phyloP scores from a whole-genome alignment of 2,113 vertebrate species.

The Himantopus leucocephalus region DNA sequence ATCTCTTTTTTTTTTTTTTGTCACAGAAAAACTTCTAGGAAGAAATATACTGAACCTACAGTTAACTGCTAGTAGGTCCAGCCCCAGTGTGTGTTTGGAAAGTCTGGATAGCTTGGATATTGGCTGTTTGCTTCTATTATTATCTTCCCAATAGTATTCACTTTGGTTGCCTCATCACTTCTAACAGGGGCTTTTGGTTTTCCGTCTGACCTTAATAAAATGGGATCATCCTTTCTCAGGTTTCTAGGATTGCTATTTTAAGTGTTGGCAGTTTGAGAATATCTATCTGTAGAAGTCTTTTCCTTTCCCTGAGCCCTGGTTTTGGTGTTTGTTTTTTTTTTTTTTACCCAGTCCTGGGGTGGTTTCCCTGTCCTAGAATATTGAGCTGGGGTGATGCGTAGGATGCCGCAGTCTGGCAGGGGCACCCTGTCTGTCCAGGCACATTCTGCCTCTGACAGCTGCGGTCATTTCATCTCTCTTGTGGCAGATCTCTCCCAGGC shows the following conservation, averaged over 20 bases:
- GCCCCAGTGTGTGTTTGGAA: background rate
- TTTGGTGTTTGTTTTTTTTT: background rate
- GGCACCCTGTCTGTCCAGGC: background rate
- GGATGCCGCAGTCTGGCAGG: background rate
- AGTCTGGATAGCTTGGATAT: background rate
- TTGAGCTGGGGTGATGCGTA: background rate
- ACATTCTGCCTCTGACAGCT: background rate
- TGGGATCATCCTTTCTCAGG: background rate
- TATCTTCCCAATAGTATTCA: background rate
- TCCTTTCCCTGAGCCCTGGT: background rate
- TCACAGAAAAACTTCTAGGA: background rate
- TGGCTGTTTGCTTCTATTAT: background rate
- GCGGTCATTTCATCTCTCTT: background rate
- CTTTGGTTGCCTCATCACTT: background rate
- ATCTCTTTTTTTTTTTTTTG: background rate
- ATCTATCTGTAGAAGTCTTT: background rate
- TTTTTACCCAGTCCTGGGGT: background rate
- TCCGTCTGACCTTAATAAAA: slow-evolving; percentile 9
- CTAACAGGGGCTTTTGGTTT: background rate
- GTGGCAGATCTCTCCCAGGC: background rate
- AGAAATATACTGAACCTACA: background rate
- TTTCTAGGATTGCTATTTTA: slow-evolving; percentile 6
- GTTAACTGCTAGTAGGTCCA: background rate
- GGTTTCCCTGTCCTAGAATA: background rate
- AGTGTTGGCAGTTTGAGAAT: background rate